A percentile compares a stretch with the other conserved stretches of the same genome.
phyloP scores from a whole-genome alignment of 2,113 vertebrate genomes.

The Xiphophorus maculatus region DNA sequence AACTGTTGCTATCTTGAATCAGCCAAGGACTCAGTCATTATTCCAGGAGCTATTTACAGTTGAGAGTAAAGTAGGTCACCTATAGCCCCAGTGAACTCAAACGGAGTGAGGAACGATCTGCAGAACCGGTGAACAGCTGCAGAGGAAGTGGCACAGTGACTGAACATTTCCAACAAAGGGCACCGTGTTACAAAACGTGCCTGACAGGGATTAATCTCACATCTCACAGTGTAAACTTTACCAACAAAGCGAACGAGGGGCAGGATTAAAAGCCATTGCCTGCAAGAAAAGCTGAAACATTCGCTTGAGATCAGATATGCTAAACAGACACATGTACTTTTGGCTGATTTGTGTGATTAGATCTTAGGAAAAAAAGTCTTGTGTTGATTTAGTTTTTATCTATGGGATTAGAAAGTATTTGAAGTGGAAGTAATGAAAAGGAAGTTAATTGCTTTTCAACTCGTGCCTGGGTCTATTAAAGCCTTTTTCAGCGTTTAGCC shows the following conservation, averaged over 20 bases:
- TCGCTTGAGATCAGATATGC: slow-evolving; percentile 41
- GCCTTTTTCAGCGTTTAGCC: slow-evolving; percentile 7
- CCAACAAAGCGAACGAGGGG: slow-evolving; percentile 10
- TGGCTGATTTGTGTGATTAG: slow-evolving; percentile 45
- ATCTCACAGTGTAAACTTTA: slow-evolving; percentile 14
- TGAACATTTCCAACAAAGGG: slow-evolving; percentile 2
- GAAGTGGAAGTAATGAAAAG: slow-evolving; percentile 38
- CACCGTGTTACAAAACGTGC: slow-evolving; percentile 3
- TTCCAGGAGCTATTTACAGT: slow-evolving; percentile 37
- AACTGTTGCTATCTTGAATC: slow-evolving; percentile 14
- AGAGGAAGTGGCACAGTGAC: background rate
- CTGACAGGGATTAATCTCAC: slow-evolving; percentile 1
- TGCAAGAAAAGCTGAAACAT: slow-evolving; percentile 35
- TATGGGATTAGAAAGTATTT: slow-evolving; percentile 43
- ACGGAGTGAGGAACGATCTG: background rate
- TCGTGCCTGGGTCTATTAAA: slow-evolving; percentile 8
- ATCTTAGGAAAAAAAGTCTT: slow-evolving; percentile 32
- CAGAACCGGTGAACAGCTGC: background rate
- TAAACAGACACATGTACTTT: slow-evolving; percentile 42
- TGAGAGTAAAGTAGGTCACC: slow-evolving; percentile 37
- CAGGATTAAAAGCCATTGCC: slow-evolving; percentile 5
- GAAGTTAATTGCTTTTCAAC: slow-evolving; percentile 50
- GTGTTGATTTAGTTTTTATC: slow-evolving; percentile 47
- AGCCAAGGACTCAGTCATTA: slow-evolving; percentile 30
- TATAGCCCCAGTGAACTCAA: slow-evolving; percentile 44